phyloP scores from a whole-genome alignment of 2,113 vertebrate genomes.

The Oenanthe melanoleuca region DNA sequence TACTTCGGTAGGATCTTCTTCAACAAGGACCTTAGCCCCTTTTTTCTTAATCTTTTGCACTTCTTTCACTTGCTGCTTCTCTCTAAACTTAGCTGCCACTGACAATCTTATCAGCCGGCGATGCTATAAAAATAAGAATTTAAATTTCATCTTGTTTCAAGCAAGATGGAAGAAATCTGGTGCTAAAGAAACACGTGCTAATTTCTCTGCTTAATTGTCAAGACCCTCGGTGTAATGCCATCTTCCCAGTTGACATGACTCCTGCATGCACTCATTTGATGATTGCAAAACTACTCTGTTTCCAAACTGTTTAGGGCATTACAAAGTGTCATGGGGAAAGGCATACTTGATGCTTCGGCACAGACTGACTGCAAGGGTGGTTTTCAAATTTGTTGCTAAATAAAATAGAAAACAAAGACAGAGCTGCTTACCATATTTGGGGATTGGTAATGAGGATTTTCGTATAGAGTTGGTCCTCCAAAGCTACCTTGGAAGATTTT shows the following conservation, averaged over 20 bases:
- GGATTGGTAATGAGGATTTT: slow-evolving; percentile 90
- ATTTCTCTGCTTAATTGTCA: neutral
- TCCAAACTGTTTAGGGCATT: neutral
- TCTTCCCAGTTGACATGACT: neutral
- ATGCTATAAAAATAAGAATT: slow-evolving; percentile 74
- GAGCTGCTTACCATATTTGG: slow-evolving; percentile 87
- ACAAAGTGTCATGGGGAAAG: neutral
- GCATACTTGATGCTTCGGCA: neutral
- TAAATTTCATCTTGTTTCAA: neutral
- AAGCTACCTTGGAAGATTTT: slow-evolving; percentile 97
- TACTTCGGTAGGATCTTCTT: slow-evolving; percentile 84
- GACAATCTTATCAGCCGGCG: slow-evolving; percentile 82
- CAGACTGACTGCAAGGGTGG: neutral
- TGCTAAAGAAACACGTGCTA: neutral
- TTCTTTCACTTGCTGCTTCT: slow-evolving; percentile 91
- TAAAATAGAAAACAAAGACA: neutral
- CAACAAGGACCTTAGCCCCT: slow-evolving; percentile 74
- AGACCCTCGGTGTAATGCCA: neutral
- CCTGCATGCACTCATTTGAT: neutral
- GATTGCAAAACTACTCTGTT: neutral
- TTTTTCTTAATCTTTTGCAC: slow-evolving; percentile 82
- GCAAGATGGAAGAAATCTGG: neutral
- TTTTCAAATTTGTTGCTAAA: neutral
- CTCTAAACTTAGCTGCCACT: slow-evolving; percentile 84
- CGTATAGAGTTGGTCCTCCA: slow-evolving; percentile 92